Evolutionary conservation across 2,888 invertebrate species (phyloP), one percentile per base, ranked within the genome.

Genomic region (Rotaria sp.): DNA sequence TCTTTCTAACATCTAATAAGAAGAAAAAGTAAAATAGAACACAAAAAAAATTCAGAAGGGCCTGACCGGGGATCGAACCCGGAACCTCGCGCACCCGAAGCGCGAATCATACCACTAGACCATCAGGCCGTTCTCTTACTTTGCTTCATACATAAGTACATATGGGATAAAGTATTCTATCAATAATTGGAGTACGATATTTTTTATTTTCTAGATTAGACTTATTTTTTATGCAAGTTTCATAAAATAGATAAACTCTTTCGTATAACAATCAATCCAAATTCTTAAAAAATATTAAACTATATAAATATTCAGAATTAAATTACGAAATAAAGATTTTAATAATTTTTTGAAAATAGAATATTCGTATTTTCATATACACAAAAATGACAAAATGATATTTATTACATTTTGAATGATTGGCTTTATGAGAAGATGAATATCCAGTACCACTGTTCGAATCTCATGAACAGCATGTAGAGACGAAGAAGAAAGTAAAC

Each of bases 61-160:
- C 67, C 67, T 67, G 67, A 67, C 67, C 67, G 67, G 67, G 67
- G 67, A 67, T 67, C 67, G 67, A 67, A 67, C 67, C 67, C 67
- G 67, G 67, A 67, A 67, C 67, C 67, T 67, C 67, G 67, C 67
- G 67, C 67, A 67, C 67, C 67, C 67, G 67, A 67, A 67, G 67
- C 67, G 67, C 67, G 67, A 67, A 67, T 67, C 67, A 67, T 67
- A 67, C 67, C 67, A 67, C 67, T 67, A 67, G 67, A 67, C 67
- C 67, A 67, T 67, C 67, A 67, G 67, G 67, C 67, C 67, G 67
- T 67, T 67, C 67, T 67, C 67, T 67, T 67, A 35, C 2, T 67
- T 21, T 18, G 35, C 35, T 35, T 30, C 7, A 35, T 30, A 67
- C 18, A 21, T 67, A 2, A 35, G 67, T 67, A 30, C 67, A 67